These are phyloP conservation scores for Neotoxoptera formosana DNA, from an alignment of 1,140 invertebrate species.

Conservation along the genomic window DNA sequence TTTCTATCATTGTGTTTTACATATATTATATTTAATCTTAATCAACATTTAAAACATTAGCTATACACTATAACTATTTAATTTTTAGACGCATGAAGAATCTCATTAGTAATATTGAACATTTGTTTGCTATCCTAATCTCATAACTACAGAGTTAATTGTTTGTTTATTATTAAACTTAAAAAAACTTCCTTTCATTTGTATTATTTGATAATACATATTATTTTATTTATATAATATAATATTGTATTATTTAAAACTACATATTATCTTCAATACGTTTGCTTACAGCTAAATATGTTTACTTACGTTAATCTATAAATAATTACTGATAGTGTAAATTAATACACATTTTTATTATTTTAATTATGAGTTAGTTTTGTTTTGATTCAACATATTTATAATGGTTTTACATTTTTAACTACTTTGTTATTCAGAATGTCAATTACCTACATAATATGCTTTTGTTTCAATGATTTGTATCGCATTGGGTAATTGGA, in stretches of 20 bases:
- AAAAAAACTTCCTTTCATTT: background rate
- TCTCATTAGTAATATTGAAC: background rate
- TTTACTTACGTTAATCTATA: background rate
- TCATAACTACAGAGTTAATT: slow-evolving; percentile 11
- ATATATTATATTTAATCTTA: background rate
- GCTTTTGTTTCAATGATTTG: background rate
- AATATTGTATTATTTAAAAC: background rate
- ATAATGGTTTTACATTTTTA: background rate
- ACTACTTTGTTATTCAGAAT: background rate
- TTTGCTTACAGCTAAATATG: background rate
- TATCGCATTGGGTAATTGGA: background rate
- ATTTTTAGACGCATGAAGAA: background rate
- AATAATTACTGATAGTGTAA: background rate
- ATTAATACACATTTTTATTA: background rate
- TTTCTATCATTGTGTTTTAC: background rate
- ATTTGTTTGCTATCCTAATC: background rate
- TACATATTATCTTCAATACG: background rate
- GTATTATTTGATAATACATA: too few species aligned
- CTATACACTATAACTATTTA: background rate
- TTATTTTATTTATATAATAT: slow-evolving; percentile 10
- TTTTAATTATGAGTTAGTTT: background rate
- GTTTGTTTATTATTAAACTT: background rate
- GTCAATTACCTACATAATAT: slow-evolving; percentile 19
- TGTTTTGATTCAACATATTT: background rate
- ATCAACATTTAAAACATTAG: background rate